phyloP scores from a whole-genome alignment of 2,797 vertebrate species.

The Dallia pectoralis region DNA sequence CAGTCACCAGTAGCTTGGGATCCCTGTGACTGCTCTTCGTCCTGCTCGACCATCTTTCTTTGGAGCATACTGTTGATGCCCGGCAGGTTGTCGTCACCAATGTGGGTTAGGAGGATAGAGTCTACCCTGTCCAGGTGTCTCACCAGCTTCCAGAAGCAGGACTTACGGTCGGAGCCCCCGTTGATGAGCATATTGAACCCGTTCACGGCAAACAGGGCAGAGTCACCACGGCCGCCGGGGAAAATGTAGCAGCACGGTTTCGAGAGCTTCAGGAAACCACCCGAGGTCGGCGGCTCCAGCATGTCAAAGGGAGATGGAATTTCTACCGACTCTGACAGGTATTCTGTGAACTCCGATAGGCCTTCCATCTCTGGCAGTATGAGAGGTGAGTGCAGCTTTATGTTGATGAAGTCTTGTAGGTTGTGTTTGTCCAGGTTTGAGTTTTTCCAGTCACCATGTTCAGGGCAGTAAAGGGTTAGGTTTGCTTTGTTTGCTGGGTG shows the following conservation, averaged over 20 bases:
- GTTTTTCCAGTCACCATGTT: constrained; percentile 97
- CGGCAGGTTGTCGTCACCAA: constrained; percentile 92
- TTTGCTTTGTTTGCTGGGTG: constrained; percentile 96
- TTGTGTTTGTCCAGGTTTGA: constrained; percentile 97
- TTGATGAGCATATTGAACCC: constrained; percentile 99
- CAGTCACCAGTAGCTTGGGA: constrained; percentile 94
- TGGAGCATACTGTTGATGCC: constrained; percentile 97
- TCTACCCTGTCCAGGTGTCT: constrained; percentile 94
- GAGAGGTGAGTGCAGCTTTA: constrained; percentile 90
- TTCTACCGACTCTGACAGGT: constrained; percentile 96
- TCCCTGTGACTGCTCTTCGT: constrained; percentile 95
- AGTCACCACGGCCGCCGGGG: constrained; percentile 91
- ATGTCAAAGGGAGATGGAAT: constrained; percentile 95
- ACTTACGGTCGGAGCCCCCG: constrained; percentile 93
- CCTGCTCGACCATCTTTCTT: constrained; percentile 89
- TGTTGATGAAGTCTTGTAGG: constrained; percentile 97
- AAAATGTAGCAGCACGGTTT: constrained; percentile 99
- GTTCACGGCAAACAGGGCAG: constrained; percentile 94
- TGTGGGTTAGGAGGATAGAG: constrained; percentile 94
- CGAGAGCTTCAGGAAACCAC: constrained; percentile 95
- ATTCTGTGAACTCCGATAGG: constrained; percentile 97
- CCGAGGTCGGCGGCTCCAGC: constrained; percentile 92
- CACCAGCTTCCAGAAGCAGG: constrained; percentile 98
- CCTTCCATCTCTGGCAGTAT: constrained; percentile 98
- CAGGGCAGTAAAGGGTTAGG: constrained; percentile 90